Conservation (phyloP, 2,888 invertebrate species). For the Ptychoptera contaminata region DNA sequence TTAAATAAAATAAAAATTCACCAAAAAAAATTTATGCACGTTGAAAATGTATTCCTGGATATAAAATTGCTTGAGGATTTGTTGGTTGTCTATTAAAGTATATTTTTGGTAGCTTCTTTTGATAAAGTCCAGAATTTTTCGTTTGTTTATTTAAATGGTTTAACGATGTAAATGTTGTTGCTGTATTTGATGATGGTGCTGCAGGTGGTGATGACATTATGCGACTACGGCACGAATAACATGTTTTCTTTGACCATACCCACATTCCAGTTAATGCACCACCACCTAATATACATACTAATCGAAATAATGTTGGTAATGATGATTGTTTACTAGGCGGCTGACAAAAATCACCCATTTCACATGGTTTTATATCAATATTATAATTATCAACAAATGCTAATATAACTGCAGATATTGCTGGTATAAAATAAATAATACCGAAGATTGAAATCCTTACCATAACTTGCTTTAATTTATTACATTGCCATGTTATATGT, state of each 20-base stretch:
- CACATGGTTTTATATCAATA: conserved; percentile 20
- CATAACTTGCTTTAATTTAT: conserved; percentile 24
- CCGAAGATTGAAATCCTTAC: conserved; percentile 27
- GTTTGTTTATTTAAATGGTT: background rate
- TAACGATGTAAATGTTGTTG: conserved; percentile 18
- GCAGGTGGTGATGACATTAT: conserved; percentile 13
- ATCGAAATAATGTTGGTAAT: conserved; percentile 21
- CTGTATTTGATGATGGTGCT: conserved; percentile 7
- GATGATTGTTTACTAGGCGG: conserved; percentile 18
- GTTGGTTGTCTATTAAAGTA: too few relatives aligned
- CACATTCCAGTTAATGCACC: conserved; percentile 30
- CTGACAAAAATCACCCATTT: conserved; percentile 22
- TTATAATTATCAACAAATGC: conserved; percentile 24
- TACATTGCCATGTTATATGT: conserved; percentile 10
- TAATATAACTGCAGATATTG: conserved; percentile 21
- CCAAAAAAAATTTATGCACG: too few relatives aligned
- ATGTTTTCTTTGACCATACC: conserved; percentile 31
- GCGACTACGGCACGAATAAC: conserved; percentile 27
- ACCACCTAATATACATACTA: conserved; percentile 25
- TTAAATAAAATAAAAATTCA: too few relatives aligned
- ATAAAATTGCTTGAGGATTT: too few relatives aligned
- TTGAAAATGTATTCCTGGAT: too few relatives aligned
- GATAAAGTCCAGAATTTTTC: too few relatives aligned
- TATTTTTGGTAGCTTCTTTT: too few relatives aligned
- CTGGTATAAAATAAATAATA: conserved; percentile 25